Evolutionary conservation across 1,140 invertebrate genomes (phyloP).

Genomic region (Saxidomus purpurata): DNA sequence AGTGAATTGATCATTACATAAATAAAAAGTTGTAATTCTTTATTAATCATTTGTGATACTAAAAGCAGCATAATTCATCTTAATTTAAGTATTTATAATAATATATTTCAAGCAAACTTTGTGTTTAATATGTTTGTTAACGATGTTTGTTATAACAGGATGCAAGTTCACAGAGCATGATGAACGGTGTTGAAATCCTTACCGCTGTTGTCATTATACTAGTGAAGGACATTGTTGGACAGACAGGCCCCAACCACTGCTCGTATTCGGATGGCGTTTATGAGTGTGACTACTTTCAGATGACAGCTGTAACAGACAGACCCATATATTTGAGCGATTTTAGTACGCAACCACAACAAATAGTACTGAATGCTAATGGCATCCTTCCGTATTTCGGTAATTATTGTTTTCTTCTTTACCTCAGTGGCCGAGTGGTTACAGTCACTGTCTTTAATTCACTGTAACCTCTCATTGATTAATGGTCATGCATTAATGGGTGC

Average conservation of each 20-base stretch:
- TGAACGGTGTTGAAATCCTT: not conserved
- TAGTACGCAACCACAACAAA: constrained; percentile 8
- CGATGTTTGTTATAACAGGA: too few relatives aligned
- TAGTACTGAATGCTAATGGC: constrained; percentile 24
- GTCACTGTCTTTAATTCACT: too few relatives aligned
- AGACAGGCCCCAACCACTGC: constrained; percentile 48
- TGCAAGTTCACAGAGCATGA: not conserved
- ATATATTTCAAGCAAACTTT: too few relatives aligned
- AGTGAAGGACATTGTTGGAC: not conserved
- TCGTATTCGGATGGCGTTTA: constrained; percentile 49
- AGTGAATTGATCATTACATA: too few relatives aligned
- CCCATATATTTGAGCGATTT: constrained; percentile 41
- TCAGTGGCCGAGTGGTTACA: too few relatives aligned
- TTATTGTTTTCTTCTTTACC: not conserved
- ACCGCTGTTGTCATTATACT: not conserved
- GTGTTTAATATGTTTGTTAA: too few relatives aligned
- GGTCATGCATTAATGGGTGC: too few relatives aligned
- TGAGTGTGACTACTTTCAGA: constrained; percentile 35
- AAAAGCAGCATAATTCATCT: too few relatives aligned
- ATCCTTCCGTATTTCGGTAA: constrained; percentile 43
- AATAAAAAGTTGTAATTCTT: too few relatives aligned
- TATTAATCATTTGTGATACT: too few relatives aligned
- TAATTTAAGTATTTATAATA: too few relatives aligned
- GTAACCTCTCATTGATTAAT: too few relatives aligned
- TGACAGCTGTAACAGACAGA: constrained; percentile 19